Evolutionary conservation across 1,140 invertebrate species (phyloP).

Genomic region (Bacillus rossius): DNA sequence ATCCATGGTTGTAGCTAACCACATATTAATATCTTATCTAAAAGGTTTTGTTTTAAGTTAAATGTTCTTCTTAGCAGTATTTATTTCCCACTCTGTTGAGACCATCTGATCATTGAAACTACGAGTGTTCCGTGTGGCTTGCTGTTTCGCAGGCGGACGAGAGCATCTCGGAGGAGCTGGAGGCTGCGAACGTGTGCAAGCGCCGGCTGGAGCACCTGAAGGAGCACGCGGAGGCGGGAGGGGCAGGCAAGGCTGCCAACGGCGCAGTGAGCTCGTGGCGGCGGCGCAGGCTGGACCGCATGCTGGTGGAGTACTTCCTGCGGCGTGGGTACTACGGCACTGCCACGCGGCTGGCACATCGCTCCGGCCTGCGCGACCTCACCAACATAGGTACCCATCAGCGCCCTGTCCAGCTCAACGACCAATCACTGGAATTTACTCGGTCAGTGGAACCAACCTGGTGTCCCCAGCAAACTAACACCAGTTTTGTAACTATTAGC

Average conservation of each 20-base stretch:
- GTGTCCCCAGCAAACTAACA: no score
- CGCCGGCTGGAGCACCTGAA: slow-evolving; percentile 90
- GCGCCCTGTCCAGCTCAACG: no score
- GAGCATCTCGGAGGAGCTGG: slow-evolving; percentile 85
- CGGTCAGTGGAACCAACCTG: no score
- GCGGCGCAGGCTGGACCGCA: slow-evolving; percentile 82
- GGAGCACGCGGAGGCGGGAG: slow-evolving; percentile 51
- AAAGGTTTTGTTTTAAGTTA: no score
- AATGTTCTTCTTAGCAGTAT: no score
- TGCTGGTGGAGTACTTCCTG: slow-evolving; percentile 96
- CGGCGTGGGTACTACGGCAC: slow-evolving; percentile 93
- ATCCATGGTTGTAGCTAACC: no score
- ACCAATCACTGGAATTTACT: no score
- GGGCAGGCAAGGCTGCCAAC: slow-evolving; percentile 18
- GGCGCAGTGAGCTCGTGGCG: slow-evolving; percentile 74
- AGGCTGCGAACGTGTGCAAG: slow-evolving; percentile 81
- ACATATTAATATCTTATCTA: no score
- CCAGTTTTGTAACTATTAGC: no score
- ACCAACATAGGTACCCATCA: slow-evolving; percentile 87
- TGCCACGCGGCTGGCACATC: slow-evolving; percentile 77
- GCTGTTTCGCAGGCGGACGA: slow-evolving; percentile 82
- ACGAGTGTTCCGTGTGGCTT: no score
- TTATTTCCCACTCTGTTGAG: no score
- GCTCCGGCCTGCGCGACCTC: slow-evolving; percentile 76
- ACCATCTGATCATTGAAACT: no score